Conservation (phyloP, 2,797 vertebrate species). For the Macrochelys suwanniensis region DNA sequence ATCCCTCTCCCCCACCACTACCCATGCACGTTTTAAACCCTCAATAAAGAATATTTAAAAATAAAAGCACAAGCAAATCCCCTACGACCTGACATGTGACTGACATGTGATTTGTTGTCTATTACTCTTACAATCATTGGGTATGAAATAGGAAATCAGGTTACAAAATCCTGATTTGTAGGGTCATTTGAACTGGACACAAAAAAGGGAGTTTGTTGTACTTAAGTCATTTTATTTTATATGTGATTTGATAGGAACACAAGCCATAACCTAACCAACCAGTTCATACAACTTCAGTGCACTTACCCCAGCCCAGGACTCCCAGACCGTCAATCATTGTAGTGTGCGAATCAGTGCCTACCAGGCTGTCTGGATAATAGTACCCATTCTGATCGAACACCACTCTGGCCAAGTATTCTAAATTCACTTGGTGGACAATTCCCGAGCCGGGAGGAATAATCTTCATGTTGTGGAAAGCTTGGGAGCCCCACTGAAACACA, state of each 20-base stretch:
- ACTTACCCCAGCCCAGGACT: constrained; percentile 96
- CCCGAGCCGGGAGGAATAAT: constrained; percentile 98
- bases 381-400: constrained; percentile 92
- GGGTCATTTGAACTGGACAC: not conserved
- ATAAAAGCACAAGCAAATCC: not conserved
- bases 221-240: not conserved
- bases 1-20: not conserved
- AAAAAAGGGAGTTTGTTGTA: not conserved
- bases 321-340: constrained; percentile 98
- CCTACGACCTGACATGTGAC: not conserved
- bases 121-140: not conserved
- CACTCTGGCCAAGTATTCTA: constrained; percentile 96
- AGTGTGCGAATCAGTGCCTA: constrained; percentile 98
- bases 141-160: not conserved
- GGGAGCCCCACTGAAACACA: constrained; percentile 94
- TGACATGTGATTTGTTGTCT: not conserved
- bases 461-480: constrained; percentile 95
- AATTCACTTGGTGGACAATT: constrained; percentile 97
- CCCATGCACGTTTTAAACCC: not conserved
- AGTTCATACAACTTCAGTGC: rapidly evolving
- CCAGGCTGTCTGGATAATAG: constrained; percentile 96
- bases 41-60: not conserved
- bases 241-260: not conserved
- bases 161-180: not conserved
- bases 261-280: not conserved